Conservation (phyloP, 2,113 vertebrate species). For the Cebidichthys violaceus region DNA sequence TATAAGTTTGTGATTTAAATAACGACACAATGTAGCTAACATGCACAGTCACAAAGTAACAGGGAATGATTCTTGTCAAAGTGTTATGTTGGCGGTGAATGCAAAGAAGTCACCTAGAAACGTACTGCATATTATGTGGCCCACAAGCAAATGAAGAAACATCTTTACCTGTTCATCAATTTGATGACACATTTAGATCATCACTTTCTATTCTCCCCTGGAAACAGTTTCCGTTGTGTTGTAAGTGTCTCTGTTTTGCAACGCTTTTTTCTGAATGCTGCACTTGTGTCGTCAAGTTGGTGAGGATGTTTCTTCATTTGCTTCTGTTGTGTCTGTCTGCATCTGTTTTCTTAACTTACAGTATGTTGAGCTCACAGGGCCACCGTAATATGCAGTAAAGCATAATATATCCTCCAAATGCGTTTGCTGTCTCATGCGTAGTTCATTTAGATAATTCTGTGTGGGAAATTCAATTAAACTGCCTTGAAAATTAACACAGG, state of each 20-base stretch:
- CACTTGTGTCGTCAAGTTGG: not conserved
- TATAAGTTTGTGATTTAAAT: constrained; percentile 11
- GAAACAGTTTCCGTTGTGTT: not conserved
- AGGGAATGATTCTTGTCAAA: constrained; percentile 14
- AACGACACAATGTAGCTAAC: constrained; percentile 20
- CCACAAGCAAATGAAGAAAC: not conserved
- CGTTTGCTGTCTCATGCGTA: not conserved
- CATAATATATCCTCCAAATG: not conserved
- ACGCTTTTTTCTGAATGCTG: not conserved
- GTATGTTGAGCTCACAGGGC: not conserved
- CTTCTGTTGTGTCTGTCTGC: not conserved
- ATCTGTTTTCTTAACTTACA: not conserved
- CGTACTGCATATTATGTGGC: not conserved
- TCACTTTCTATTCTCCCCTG: not conserved
- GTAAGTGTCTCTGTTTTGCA: not conserved
- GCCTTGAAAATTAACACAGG: constrained; percentile 18
- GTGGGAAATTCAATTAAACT: constrained; percentile 33
- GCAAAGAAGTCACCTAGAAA: no score
- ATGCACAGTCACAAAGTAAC: constrained; percentile 7
- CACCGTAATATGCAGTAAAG: not conserved
- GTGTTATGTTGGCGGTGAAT: not conserved
- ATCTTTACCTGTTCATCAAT: not conserved
- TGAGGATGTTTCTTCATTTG: not conserved
- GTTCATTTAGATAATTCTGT: constrained; percentile 15
- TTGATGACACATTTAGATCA: no score